Conservation (phyloP, 1,140 invertebrate genomes). For the Neodiprion pinetum region DNA sequence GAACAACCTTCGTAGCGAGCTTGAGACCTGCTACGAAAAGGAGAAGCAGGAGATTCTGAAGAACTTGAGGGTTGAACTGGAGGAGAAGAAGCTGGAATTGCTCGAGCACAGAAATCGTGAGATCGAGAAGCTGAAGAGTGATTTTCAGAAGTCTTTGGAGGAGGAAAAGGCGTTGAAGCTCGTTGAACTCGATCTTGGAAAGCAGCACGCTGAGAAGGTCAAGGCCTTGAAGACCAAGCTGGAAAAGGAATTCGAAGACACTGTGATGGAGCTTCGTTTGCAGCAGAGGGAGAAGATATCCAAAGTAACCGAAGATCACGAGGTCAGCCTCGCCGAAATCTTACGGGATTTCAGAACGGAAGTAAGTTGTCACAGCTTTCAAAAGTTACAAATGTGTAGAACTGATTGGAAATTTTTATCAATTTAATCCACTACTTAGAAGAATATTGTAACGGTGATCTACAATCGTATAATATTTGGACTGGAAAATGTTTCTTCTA, state of each 20-base stretch:
- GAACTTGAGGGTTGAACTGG: conserved; percentile 52
- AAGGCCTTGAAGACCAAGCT: conserved; percentile 49
- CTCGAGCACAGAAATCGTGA: conserved; percentile 52
- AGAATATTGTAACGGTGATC: too few species aligned
- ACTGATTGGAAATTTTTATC: too few species aligned
- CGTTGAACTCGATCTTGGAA: conserved; percentile 45
- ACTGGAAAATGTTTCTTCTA: too few species aligned
- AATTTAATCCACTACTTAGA: too few species aligned
- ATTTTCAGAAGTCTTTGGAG: conserved; percentile 47
- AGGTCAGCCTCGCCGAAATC: conserved; percentile 61
- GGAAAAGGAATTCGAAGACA: conserved; percentile 55
- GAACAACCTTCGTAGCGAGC: conserved; percentile 48
- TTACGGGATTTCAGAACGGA: conserved; percentile 61
- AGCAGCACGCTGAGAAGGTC: conserved; percentile 46
- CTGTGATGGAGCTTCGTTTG: conserved; percentile 54
- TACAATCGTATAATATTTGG: too few species aligned
- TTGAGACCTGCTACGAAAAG: conserved; percentile 55
- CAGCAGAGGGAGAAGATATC: conserved; percentile 63
- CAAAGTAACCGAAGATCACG: conserved; percentile 67
- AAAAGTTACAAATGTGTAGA: too few species aligned
- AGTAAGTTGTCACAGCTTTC: conserved; percentile 40
- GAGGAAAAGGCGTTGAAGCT: conserved; percentile 49
- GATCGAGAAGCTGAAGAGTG: conserved; percentile 49
- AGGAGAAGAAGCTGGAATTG: conserved; percentile 49
- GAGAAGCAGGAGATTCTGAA: conserved; percentile 56